These are phyloP conservation scores for Napeogenes inachia DNA, from an alignment of 2,888 invertebrate genomes.

Conservation along the genomic window DNA sequence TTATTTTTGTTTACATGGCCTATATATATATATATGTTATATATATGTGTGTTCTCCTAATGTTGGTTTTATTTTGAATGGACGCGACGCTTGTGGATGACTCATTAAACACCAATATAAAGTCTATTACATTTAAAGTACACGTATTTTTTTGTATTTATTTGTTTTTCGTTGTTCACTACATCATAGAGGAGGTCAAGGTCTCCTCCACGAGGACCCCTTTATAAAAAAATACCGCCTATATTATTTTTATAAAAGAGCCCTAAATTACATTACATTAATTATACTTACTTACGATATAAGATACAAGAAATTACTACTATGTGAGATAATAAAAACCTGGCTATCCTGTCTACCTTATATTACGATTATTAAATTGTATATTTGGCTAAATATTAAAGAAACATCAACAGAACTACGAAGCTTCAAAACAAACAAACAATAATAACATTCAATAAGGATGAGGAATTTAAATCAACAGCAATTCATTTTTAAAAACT, in stretches of 20 bases:
- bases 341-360: conserved; percentile 77
- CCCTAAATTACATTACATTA: conserved; percentile 71
- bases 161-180: conserved; percentile 71
- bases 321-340: conserved; percentile 74
- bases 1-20: too few species aligned
- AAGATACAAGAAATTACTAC: conserved; percentile 59
- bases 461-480: conserved; percentile 73
- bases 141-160: conserved; percentile 64
- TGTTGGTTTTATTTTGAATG: conserved; percentile 47
- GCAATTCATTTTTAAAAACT: conserved; percentile 71
- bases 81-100: conserved; percentile 56
- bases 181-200: conserved; percentile 47
- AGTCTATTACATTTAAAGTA: conserved; percentile 67
- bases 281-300: conserved; percentile 67
- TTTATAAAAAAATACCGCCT: conserved; percentile 46
- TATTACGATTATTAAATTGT: conserved; percentile 68
- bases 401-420: conserved; percentile 55
- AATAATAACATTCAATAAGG: conserved; percentile 66
- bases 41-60: conserved; percentile 8
- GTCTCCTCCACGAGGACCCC: conserved; percentile 42
- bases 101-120: conserved; percentile 60
- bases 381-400: conserved; percentile 70
- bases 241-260: conserved; percentile 42
- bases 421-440: conserved; percentile 57
- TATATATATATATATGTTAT: not conserved